A percentile compares a stretch with the other conserved stretches of the same genome.
Conservation (phyloP, 1,140 invertebrate species). For the Ceratoteleas bidentatus region DNA sequence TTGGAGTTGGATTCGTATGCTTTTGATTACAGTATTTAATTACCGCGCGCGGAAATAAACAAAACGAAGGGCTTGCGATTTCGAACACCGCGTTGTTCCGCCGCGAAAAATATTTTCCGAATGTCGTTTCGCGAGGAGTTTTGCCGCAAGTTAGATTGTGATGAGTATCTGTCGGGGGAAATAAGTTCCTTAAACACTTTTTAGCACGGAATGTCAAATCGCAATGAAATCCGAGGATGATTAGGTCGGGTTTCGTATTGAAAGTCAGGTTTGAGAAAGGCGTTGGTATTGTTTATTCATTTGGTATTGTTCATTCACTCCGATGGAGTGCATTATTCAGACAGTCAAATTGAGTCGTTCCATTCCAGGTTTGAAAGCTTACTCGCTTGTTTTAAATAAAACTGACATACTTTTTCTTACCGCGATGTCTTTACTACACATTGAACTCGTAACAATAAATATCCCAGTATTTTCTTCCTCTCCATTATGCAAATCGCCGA, state of each 20-base stretch:
- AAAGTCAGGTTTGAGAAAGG: no score
- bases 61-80: background rate
- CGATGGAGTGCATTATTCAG: background rate
- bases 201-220: slow-evolving; percentile 29
- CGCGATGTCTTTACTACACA: slow-evolving; percentile 40
- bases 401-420: slow-evolving; percentile 46
- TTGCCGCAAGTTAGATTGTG: slow-evolving; percentile 27
- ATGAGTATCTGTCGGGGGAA: slow-evolving; percentile 33
- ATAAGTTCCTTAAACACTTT: slow-evolving; percentile 39
- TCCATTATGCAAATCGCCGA: slow-evolving; percentile 38
- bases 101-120: background rate
- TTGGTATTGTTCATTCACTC: no score
- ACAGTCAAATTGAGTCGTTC: background rate
- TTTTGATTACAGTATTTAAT: slow-evolving; percentile 54
- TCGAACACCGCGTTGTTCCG: background rate
- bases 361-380: slow-evolving; percentile 15
- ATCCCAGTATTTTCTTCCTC: slow-evolving; percentile 26
- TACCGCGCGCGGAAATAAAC: slow-evolving; percentile 23
- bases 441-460: slow-evolving; percentile 47
- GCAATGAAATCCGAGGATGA: slow-evolving; percentile 22
- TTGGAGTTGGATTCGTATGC: slow-evolving; percentile 42
- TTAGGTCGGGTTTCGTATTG: no score
- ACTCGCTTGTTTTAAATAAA: slow-evolving; percentile 27
- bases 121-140: slow-evolving; percentile 8
- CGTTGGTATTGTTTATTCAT: no score